phyloP scores from a whole-genome alignment of 2,797 vertebrate species.

The Danio choprae region DNA sequence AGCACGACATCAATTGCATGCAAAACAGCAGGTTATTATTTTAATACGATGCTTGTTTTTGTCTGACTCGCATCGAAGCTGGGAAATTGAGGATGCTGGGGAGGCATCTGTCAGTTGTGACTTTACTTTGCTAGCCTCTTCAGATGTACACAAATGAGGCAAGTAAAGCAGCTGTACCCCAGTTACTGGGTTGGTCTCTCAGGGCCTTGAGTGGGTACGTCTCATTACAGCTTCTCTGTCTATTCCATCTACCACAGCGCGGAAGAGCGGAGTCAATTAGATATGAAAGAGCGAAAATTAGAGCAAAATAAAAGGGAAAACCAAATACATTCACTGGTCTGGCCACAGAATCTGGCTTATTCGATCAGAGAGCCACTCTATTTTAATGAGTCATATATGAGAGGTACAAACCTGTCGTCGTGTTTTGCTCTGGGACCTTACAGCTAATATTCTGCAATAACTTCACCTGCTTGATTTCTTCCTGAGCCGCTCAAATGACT shows the following conservation, averaged over 20 bases:
- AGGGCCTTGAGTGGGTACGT: slow-evolving; percentile 36
- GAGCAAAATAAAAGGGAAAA: slow-evolving; percentile 49
- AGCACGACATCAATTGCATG: slow-evolving; percentile 28
- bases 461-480: not conserved
- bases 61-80: slow-evolving; percentile 13
- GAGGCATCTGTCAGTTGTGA: slow-evolving; percentile 43
- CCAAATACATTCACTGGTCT: slow-evolving; percentile 30
- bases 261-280: slow-evolving; percentile 45
- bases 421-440: slow-evolving; percentile 9
- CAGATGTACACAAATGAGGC: slow-evolving; percentile 28
- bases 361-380: slow-evolving; percentile 37
- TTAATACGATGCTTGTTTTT: slow-evolving; percentile 19
- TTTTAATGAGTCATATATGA: slow-evolving; percentile 38
- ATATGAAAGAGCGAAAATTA: slow-evolving; percentile 51
- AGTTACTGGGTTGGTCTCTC: slow-evolving; percentile 39
- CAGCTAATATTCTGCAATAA: slow-evolving; percentile 18
- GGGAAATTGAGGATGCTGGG: slow-evolving; percentile 21
- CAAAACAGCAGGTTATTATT: slow-evolving; percentile 50
- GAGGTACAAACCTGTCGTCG: slow-evolving; percentile 5
- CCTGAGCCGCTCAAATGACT: slow-evolving; percentile 9
- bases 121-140: slow-evolving; percentile 30
- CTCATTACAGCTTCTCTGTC: slow-evolving; percentile 40
- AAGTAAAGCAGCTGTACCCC: slow-evolving; percentile 35
- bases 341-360: slow-evolving; percentile 24
- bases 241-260: slow-evolving; percentile 17